Evolutionary conservation across 1,140 invertebrate genomes (phyloP), one percentile per base, ranked within the genome.

Genomic region (Trypoxylus dichotomus): DNA sequence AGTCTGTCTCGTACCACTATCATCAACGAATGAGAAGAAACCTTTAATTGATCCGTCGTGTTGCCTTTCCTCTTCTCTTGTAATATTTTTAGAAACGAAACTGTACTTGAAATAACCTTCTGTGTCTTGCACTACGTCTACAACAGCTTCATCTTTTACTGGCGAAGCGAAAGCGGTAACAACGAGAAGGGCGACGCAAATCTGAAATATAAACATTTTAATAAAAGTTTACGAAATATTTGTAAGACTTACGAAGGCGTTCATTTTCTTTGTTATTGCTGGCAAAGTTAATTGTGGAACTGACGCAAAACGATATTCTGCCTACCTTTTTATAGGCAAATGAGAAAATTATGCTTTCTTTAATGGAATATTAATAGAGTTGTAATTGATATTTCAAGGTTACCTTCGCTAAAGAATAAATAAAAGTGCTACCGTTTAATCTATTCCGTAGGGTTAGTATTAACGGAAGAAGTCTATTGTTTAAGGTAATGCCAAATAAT

Each of bases 11-110:
- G 94, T 90, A 15, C 94, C 94, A 15, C 88, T 91, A 7, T 93
- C 92, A 86, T 95, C 94, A 29, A 95, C 90, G 86, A 95, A 95
- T 76, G 92, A 94, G 86, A 95, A 96, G 75, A 91, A 91, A 71
- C 94, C 94, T 78, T 90, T 90, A 32, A 94, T 91, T 85, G 93
- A 93, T 73, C 94, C 94, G 77, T 94, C 91, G 7, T 91, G 88
- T 83, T 93, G 92, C 19, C 92, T 92, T 80, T 94, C 93, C 85
- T 95, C 94, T 42, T 47, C 25, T 19, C 41, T 75, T 42, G 41
- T 75, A 19, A 75, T 75, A 10, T 75, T 54, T 19, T 75, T 54
- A 13, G 74, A 47, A 1, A 6, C 47, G 24, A 75, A 75, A 6
- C 21, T 19, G 27, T 47, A 75, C 24, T 47, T 54, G 74, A 25